Base-by-base conservation (phyloP, 2,113 vertebrate species). In the Regulus satrapa region DNA sequence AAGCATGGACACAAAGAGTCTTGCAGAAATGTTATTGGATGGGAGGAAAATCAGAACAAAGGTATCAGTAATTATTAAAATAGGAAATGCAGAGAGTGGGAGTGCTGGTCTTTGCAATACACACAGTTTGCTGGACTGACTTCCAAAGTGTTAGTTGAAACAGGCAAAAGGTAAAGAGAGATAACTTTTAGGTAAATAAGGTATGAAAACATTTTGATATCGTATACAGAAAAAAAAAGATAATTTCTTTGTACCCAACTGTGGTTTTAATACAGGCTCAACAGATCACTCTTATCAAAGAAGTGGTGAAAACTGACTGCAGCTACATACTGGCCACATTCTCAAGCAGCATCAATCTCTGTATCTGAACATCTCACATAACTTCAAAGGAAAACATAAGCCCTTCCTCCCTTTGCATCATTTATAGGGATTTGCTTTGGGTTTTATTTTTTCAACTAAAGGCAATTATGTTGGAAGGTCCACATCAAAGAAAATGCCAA, bases 401-500 rank as follows among this genome's bases (percentile, higher is more conserved):
- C 64, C 88, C 78, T 94, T 95, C 40, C 85, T 92, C 61, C 56
- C 92, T 90, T 92, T 95, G 85, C 94, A 95, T 92, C 92, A 58
- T 96, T 96, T 86, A 83, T 77, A 96, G 93, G 92, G 93, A 93
- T 95, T 97, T 97, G 92, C 96, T 96, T 95, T 81, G 59, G 79
- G 72, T 94, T 97, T 96, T 94, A 87, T 92, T 96, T 95, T 87
- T 95, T 94, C 74, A 95, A 52, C 85, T 85, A 95, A 75, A 93
- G 52, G 93, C 85, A 97, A 95, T 97, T 97, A 96, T 55, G 52
- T 51, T 95, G 85, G 82, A 95, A 90, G 82, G 88, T 94, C 89
- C 92, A 96, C 82, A 90, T 97, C 93, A 97, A 97, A 97, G 96
- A 88, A 94, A 96, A 94, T 85, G 81, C 96, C 94, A 95, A 88